phyloP scores from a whole-genome alignment of 2,797 vertebrate genomes.

The Dendrocincla tyrannina region DNA sequence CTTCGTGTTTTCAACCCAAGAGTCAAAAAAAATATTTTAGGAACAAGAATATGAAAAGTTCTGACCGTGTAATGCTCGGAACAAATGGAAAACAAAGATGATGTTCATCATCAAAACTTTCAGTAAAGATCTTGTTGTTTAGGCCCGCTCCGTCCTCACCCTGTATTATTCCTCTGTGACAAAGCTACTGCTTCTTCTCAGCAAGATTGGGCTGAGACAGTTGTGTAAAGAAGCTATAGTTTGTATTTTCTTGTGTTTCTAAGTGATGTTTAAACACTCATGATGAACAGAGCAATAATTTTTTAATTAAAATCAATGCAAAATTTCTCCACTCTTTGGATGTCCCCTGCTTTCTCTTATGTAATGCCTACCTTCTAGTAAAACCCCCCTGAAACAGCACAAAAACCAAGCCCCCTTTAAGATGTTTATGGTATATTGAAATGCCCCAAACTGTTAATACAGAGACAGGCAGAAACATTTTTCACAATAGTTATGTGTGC shows the following conservation, averaged over 20 bases:
- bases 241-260: background rate
- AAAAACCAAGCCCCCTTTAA: background rate
- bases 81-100: background rate
- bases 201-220: background rate
- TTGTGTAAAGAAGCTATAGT: background rate
- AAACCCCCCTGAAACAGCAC: background rate
- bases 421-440: background rate
- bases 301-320: background rate
- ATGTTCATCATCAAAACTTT: background rate
- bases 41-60: background rate
- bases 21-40: background rate
- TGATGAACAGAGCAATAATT: background rate
- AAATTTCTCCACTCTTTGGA: background rate
- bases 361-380: background rate
- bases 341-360: background rate
- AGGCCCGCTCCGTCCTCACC: background rate
- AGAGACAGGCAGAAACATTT: background rate
- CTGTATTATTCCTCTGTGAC: background rate
- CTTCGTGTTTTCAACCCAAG: background rate
- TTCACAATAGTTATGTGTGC: background rate
- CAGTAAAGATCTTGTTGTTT: background rate
- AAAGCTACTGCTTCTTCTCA: background rate
- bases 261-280: background rate
- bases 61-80: background rate
- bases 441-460: background rate